Base-by-base conservation (phyloP, 2,888 invertebrate genomes). In the Tetranychus piercei region DNA sequence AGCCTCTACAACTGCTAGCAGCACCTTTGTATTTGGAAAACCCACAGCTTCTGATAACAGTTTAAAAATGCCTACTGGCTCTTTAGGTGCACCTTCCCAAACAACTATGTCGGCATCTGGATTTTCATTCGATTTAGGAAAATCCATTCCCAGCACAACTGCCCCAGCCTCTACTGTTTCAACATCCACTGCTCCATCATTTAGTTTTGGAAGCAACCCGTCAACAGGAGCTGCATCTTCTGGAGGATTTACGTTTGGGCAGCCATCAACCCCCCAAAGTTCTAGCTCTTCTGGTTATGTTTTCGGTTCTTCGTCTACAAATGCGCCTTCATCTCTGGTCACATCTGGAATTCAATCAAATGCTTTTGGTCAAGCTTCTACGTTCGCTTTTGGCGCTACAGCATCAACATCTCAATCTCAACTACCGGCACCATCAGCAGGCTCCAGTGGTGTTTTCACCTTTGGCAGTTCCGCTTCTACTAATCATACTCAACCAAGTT, bases 391-490 rank as follows among this genome's bases (percentile, higher is more conserved):
- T 55, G 55, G 11, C 15, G 55, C 55, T 15, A 55, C 55, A 55
- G 11, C 9, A 55, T 55, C 55, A 5, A 9, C 9, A 55, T 55
- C 55, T 55, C 55, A 55, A 55, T 9, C 55, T 15, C 55, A 9
- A 55, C 11, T 2, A 55, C 55, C 55, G 15, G 55, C 55, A 15
- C 55, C 55, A 18, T 84, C 82, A 78, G 84, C 84, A 65, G 81
- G 82, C n/a, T 82, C 81, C 1, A 84, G 80, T 74, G 84, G 78
- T 73, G 84, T 84, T 77, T 83, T 84, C 22, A 83, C 84, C 75
- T 84, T 85, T 73, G 84, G 85, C 15, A 55, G 69, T 84, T 83
- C 65, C 84, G 78, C 64, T 80, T 82, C 84, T 84, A 73, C 44
- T 69, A 73, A 74, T 55, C 55, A 55, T 55, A 55, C 55, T 55